phyloP scores from a whole-genome alignment of 2,888 invertebrate species.

The Diaprepes abbreviatus region DNA sequence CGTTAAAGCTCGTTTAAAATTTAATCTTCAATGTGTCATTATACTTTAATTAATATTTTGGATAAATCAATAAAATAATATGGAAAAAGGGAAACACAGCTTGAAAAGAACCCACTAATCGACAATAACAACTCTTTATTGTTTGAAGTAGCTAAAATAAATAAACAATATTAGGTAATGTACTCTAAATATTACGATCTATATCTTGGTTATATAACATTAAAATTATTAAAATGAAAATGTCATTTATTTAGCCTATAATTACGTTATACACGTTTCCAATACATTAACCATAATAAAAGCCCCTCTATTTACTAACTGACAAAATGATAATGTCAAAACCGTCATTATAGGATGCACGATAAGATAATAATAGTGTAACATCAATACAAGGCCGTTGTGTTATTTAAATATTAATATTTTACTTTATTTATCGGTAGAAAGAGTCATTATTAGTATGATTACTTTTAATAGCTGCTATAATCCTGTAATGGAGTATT shows the following conservation, averaged over 20 bases:
- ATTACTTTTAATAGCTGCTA: constrained; percentile 8
- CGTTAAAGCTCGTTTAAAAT: too few species aligned
- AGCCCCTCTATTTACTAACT: neutral
- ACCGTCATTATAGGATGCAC: constrained; percentile 8
- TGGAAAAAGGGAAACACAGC: too few species aligned
- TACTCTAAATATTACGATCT: too few species aligned
- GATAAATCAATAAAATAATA: too few species aligned
- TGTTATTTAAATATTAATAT: constrained; percentile 17
- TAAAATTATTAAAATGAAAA: neutral
- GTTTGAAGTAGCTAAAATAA: too few species aligned
- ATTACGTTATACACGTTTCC: constrained; percentile 7
- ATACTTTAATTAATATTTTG: too few species aligned
- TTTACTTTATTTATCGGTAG: constrained; percentile 14
- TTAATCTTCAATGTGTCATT: too few species aligned
- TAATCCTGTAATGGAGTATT: neutral
- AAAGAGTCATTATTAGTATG: constrained; percentile 1
- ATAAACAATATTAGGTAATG: too few species aligned
- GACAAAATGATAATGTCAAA: constrained; percentile 23
- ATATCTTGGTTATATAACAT: too few species aligned
- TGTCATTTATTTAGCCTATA: neutral
- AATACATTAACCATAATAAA: neutral
- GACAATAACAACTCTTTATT: too few species aligned
- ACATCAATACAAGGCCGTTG: constrained; percentile 6
- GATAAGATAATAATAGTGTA: constrained; percentile 22
- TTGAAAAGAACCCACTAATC: too few species aligned